Evolutionary conservation across 2,113 vertebrate species (phyloP).

Genomic region (Peucedramus taeniatus): DNA sequence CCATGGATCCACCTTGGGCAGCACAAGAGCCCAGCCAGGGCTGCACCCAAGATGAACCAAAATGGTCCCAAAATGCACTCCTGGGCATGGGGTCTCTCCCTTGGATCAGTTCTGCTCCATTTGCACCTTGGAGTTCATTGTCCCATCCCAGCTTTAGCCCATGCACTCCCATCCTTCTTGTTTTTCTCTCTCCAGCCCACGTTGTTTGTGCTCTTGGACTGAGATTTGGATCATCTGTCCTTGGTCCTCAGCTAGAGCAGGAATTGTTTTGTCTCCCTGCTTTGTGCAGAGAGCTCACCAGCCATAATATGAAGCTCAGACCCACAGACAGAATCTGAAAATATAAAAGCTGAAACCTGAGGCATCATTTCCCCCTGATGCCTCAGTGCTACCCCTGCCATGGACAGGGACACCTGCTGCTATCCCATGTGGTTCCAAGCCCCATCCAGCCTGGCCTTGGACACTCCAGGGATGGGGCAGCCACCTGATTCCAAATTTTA

Average conservation of each 20-base stretch:
- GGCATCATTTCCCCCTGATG: not conserved
- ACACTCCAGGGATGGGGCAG: not conserved
- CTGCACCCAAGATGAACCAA: not conserved
- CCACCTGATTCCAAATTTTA: accelerated
- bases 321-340: not conserved
- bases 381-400: not conserved
- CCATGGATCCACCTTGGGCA: not conserved
- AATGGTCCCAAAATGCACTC: not conserved
- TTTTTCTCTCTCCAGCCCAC: not conserved
- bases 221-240: not conserved
- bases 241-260: not conserved
- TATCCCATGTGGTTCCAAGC: not conserved
- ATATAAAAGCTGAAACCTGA: not conserved
- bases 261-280: not conserved
- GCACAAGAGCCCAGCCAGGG: not conserved
- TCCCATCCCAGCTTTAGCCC: not conserved
- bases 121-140: not conserved
- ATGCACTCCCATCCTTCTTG: not conserved
- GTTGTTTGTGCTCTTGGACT: not conserved
- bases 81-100: not conserved
- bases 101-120: not conserved
- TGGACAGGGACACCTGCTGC: not conserved
- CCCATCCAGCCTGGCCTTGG: accelerated
- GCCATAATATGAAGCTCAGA: not conserved
- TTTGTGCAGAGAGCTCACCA: not conserved